Conservation (phyloP, 2,797 vertebrate genomes). For the Poeciliopsis gracilis region DNA sequence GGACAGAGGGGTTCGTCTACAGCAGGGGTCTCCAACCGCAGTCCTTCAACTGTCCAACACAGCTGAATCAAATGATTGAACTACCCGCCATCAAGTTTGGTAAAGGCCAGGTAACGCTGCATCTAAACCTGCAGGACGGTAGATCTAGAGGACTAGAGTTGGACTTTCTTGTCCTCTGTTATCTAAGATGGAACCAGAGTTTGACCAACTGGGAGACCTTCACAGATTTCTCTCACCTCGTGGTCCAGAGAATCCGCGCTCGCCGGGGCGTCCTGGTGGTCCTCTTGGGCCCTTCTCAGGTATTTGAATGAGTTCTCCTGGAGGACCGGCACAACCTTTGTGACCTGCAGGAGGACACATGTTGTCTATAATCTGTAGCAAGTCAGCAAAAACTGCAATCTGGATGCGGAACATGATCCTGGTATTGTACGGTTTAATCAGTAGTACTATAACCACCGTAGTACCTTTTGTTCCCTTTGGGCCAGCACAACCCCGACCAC, state of each 20-base stretch:
- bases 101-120: not conserved
- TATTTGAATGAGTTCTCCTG: slow-evolving; percentile 38
- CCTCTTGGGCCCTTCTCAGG: slow-evolving; percentile 58
- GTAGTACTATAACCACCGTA: not conserved
- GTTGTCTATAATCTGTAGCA: not conserved
- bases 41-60: too few relatives aligned
- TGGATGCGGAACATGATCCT: not conserved
- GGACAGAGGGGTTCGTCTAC: not conserved
- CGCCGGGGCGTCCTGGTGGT: slow-evolving; percentile 26
- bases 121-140: not conserved
- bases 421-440: not conserved
- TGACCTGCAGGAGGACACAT: slow-evolving; percentile 50
- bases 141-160: not conserved
- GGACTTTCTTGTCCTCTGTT: not conserved
- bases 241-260: slow-evolving; percentile 61
- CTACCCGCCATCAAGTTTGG: not conserved
- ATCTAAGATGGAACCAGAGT: not conserved
- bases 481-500: slow-evolving; percentile 62
- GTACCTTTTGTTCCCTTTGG: slow-evolving; percentile 76
- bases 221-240: slow-evolving; percentile 61
- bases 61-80: too few relatives aligned
- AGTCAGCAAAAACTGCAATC: not conserved
- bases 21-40: not conserved
- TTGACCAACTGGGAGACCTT: not conserved
- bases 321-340: slow-evolving; percentile 51